These are phyloP conservation scores for Arothron firmamentum DNA, from an alignment of 2,113 vertebrate genomes.

Conservation along the genomic window DNA sequence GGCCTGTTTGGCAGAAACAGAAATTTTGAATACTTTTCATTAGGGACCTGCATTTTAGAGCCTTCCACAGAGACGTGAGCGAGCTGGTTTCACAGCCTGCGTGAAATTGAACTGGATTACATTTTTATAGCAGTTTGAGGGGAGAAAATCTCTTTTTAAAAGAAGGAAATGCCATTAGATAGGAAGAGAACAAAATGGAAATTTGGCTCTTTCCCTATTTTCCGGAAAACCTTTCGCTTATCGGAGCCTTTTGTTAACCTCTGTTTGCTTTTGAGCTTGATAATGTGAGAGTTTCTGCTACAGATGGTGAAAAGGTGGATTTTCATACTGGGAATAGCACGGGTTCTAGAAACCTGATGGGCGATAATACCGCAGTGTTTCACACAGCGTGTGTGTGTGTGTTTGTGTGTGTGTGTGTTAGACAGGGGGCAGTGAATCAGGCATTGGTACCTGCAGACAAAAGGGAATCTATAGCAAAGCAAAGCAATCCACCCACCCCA, in stretches of 20 bases:
- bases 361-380: constrained; percentile 23
- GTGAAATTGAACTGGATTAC: constrained; percentile 7
- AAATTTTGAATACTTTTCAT: constrained; percentile 20
- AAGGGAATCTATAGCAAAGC: constrained; percentile 36
- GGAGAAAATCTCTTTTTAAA: constrained; percentile 31
- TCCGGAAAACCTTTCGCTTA: constrained; percentile 8
- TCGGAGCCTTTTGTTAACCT: neutral
- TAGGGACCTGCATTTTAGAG: constrained; percentile 16
- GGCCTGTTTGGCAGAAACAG: constrained; percentile 19
- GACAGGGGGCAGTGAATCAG: constrained; percentile 33
- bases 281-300: neutral
- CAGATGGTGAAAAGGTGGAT: constrained; percentile 19
- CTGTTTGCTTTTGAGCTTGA: constrained; percentile 9
- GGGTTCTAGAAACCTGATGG: neutral
- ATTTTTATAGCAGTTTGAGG: constrained; percentile 21
- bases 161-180: constrained; percentile 19
- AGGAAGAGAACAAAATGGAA: constrained; percentile 18
- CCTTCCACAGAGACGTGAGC: constrained; percentile 7
- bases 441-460: constrained; percentile 34
- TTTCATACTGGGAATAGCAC: constrained; percentile 9
- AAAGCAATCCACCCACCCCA: constrained; percentile 22
- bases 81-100: constrained; percentile 10
- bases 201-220: constrained; percentile 8
- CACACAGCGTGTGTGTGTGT: neutral
- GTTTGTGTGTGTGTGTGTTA: constrained; percentile 20